phyloP scores from a whole-genome alignment of 2,888 invertebrate genomes.

The Arenicola marina region DNA sequence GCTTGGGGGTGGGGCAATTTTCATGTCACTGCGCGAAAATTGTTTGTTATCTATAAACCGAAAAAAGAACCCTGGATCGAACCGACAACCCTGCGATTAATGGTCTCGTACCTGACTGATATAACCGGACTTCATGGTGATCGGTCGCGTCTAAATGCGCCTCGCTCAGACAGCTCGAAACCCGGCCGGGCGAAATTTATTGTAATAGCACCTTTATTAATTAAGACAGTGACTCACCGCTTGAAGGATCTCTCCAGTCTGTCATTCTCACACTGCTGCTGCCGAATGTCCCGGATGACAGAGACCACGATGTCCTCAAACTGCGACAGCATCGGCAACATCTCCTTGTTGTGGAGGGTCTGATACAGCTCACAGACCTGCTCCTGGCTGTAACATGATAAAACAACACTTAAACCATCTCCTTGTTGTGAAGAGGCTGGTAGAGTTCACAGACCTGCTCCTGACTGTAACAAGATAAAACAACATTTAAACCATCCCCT shows the following conservation, averaged over 20 bases:
- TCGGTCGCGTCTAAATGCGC: too few relatives aligned
- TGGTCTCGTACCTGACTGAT: too few relatives aligned
- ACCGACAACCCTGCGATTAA: too few relatives aligned
- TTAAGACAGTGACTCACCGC: constrained; percentile 60
- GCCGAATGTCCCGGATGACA: constrained; percentile 65
- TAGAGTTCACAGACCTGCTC: constrained; percentile 66
- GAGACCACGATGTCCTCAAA: constrained; percentile 66
- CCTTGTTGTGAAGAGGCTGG: constrained; percentile 64
- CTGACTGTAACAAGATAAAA: constrained; percentile 65
- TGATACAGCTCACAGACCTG: constrained; percentile 65
- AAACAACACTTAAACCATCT: too few relatives aligned
- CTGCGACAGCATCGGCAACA: constrained; percentile 63
- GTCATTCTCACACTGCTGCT: constrained; percentile 65
- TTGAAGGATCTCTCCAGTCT: constrained; percentile 65
- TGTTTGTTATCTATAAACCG: too few relatives aligned
- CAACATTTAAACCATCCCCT: constrained; percentile 63
- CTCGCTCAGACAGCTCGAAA: too few relatives aligned
- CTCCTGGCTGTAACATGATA: constrained; percentile 62
- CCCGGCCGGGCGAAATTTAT: too few relatives aligned
- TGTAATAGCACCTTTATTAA: too few relatives aligned
- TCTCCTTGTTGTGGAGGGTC: constrained; percentile 63
- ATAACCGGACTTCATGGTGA: too few relatives aligned
- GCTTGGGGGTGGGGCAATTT: too few relatives aligned
- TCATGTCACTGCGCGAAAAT: too few relatives aligned
- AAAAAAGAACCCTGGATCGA: too few relatives aligned